phyloP scores from a whole-genome alignment of 1,140 invertebrate genomes.

The Pygmarrhopalites habei region DNA sequence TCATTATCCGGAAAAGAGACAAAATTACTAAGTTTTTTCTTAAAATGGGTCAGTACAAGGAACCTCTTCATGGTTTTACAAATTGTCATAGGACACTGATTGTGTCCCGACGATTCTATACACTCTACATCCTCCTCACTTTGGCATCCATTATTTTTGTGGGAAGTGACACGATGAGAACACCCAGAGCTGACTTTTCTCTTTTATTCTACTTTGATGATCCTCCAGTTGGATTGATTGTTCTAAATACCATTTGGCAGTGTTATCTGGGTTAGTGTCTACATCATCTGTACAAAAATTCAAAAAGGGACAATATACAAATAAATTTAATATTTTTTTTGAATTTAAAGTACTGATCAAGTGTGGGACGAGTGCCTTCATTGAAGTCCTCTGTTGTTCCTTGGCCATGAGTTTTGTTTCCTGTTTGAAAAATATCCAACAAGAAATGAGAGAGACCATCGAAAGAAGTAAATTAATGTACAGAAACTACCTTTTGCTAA shows the following conservation, averaged over 20 bases:
- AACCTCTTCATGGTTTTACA: constrained; percentile 1
- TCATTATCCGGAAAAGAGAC: constrained; percentile 11
- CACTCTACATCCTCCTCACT: constrained; percentile 14
- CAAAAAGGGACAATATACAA: neutral
- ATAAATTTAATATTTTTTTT: neutral
- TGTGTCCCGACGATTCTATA: neutral
- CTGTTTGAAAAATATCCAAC: constrained; percentile 12
- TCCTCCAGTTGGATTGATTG: neutral
- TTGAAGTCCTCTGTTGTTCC: constrained; percentile 35
- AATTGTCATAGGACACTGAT: neutral
- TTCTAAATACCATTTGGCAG: constrained; percentile 21
- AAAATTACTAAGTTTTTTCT: constrained; percentile 17
- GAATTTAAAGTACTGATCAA: constrained; percentile 10
- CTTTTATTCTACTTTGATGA: constrained; percentile 9
- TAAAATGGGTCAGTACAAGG: neutral
- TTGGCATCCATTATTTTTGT: neutral
- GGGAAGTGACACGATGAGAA: neutral
- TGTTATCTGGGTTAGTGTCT: constrained; percentile 17
- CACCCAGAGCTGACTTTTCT: constrained; percentile 9
- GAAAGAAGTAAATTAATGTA: neutral
- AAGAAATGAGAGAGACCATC: constrained; percentile 10
- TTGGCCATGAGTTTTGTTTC: constrained; percentile 20
- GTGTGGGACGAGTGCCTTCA: constrained; percentile 12
- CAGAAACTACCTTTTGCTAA: neutral
- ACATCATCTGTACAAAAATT: neutral